Evolutionary conservation across 2,113 vertebrate genomes (phyloP).

Genomic region (Spilogale gracilis): DNA sequence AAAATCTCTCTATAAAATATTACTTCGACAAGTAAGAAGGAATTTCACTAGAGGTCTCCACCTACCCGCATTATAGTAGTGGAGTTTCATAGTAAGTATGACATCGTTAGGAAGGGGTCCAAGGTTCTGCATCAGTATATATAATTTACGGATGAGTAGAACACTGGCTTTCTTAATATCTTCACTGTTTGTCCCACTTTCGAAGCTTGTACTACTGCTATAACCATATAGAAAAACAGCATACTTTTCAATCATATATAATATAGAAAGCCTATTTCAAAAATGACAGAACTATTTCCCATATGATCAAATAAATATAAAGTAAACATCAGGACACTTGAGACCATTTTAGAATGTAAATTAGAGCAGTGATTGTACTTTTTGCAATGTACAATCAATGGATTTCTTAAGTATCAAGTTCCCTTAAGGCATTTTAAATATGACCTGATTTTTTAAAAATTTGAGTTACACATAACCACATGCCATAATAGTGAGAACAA

Average conservation of each 20-base stretch:
- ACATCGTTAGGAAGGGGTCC: constrained; percentile 87
- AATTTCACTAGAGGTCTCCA: constrained; percentile 27
- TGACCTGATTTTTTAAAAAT: not conserved
- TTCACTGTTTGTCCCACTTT: constrained; percentile 70
- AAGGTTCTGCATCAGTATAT: constrained; percentile 89
- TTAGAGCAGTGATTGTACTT: not conserved
- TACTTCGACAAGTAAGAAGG: not conserved
- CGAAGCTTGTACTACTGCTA: constrained; percentile 80
- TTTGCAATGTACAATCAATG: constrained; percentile 33
- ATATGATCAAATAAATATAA: constrained; percentile 58
- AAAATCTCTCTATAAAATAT: constrained; percentile 38
- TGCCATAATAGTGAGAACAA: constrained; percentile 46
- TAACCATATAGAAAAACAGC: constrained; percentile 67
- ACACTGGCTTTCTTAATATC: constrained; percentile 91
- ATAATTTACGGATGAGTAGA: constrained; percentile 86
- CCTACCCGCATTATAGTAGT: constrained; percentile 89
- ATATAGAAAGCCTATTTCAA: constrained; percentile 53
- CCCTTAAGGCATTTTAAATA: constrained; percentile 57
- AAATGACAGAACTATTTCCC: constrained; percentile 44
- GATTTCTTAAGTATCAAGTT: constrained; percentile 32
- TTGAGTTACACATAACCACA: constrained; percentile 41
- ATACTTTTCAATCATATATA: constrained; percentile 70
- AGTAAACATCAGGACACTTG: constrained; percentile 20
- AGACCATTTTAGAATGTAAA: constrained; percentile 51
- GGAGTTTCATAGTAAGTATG: constrained; percentile 89